phyloP scores from a whole-genome alignment of 1,140 invertebrate species.

The Dendrolimus kikuchii region DNA sequence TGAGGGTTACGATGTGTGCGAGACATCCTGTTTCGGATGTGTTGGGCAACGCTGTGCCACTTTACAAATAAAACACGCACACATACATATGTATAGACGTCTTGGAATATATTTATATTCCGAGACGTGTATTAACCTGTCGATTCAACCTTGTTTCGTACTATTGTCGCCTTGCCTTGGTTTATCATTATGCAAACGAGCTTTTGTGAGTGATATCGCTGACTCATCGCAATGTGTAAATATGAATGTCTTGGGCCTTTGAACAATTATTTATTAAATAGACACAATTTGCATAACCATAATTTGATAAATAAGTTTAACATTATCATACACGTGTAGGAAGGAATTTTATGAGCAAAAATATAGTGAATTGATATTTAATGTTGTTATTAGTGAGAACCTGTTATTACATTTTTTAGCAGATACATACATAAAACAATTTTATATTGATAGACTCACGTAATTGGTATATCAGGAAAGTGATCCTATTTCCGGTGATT shows the following conservation, averaged over 20 bases:
- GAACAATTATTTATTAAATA: too few relatives aligned
- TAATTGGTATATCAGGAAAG: too few relatives aligned
- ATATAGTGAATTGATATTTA: too few relatives aligned
- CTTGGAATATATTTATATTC: constrained; percentile 12
- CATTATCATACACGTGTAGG: too few relatives aligned
- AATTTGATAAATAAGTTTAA: not conserved
- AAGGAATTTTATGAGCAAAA: too few relatives aligned
- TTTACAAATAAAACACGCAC: not conserved
- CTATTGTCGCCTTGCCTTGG: constrained; percentile 27
- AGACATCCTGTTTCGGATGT: constrained; percentile 17
- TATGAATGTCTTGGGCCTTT: constrained; percentile 10
- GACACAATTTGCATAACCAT: not conserved
- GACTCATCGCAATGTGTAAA: constrained; percentile 26
- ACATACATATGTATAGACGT: constrained; percentile 13
- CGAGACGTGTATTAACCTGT: constrained; percentile 45
- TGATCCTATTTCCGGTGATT: too few relatives aligned
- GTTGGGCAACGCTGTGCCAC: not conserved
- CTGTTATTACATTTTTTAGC: too few relatives aligned
- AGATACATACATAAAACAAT: too few relatives aligned
- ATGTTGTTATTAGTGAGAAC: too few relatives aligned
- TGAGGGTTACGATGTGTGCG: constrained; percentile 15
- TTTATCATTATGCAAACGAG: constrained; percentile 40
- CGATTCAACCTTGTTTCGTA: constrained; percentile 34
- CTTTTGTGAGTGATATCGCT: constrained; percentile 26
- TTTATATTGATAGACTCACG: too few relatives aligned